Evolutionary conservation across 2,888 invertebrate genomes (phyloP), one percentile per base, ranked within the genome.

Genomic region (Mylabris sibirica): DNA sequence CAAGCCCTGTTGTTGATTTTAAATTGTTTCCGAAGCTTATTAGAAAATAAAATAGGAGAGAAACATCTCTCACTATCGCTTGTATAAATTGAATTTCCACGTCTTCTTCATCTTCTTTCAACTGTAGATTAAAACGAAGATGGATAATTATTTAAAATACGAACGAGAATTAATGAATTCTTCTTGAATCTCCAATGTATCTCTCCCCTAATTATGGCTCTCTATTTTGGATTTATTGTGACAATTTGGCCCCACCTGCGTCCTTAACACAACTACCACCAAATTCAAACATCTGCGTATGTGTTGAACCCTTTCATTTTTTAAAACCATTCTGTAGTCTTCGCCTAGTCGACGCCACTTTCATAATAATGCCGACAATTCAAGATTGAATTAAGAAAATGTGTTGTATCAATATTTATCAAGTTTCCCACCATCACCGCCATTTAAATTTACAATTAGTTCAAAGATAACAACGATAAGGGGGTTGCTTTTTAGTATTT

Each of bases 231-330:
- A 57, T 57, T 57, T 57, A 57, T 57, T 57, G 24, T 24, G 57
- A 57, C 57, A 57, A 57, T 44, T 57, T 57, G 57, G 22, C 1
- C 14, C 57, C 57, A 57, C 57, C 57, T 57, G 57, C 57, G 24
- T 24, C 24, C 12, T 2, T 11, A 20, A 3, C 49, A n/a, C 41
- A 2, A 24, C 22, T n/a, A n/a, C n/a, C n/a, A n/a, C n/a, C n/a
- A n/a, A n/a, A n/a, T n/a, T n/a, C n/a, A n/a, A n/a, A n/a, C 24
- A 57, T 57, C 57, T 57, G 57, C n/a, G n/a, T n/a, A n/a, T 57
- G 2, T 49, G 11, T 57, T 57, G 17, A 44, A 44, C 44, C 14
- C 14, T 44, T 22, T 53, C 20, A 0, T 14, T n/a, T 5, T 41
- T 14, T 35, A 35, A 38, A 38, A 38, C 38, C 3, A 11, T 38